Base-by-base conservation (phyloP, 2,797 vertebrate genomes). In the Fundulus diaphanus region DNA sequence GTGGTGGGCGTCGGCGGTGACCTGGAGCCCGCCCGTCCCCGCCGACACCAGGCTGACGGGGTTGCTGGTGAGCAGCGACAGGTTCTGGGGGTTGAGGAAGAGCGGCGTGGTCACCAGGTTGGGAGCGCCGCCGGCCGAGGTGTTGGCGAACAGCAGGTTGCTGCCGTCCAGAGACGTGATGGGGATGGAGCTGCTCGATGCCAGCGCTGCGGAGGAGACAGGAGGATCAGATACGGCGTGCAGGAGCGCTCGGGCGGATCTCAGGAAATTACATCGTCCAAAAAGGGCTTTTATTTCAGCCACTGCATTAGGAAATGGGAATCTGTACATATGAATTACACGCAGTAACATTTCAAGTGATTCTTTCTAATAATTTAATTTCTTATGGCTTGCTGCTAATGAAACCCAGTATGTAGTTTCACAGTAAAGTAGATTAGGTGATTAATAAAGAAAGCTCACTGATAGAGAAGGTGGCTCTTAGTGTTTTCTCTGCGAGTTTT, bases 1-100 rank as follows among this genome's bases (percentile, higher is more conserved):
- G 93, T 97, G 97, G 87, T 97, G 95, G 90, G 95, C 92, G 56
- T 99, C 98, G 0, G 97, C 89, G 74, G 97, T 90, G 93, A 97
- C 90, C 29, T 99, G 98, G 90, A 99, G 96, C 92, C 96, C 95
- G 85, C 93, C 96, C 71, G 96, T 93, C 67, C 96, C 96, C 2
- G 97, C 96, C 67, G 98, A 97, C 94, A 99, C 96, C 95, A 99
- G 94, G 94, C 97, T 99, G 87, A 99, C 96, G 0, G 98, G 98
- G 95, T 98, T 99, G 96, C 97, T 98, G 96, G 98, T 98, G 94
- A 99, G 96, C 94, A 99, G 95, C 89, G 98, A 99, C 92, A 99
- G 96, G 95, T 98, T 99, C 95, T 99, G 98, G 88, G 97, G 98
- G 92, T 96, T 98, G 93, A 99, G 95, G 94, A 99, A 99, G 89